Evolutionary conservation across 2,888 invertebrate genomes (phyloP).

Genomic region (Helicoverpa assulta): DNA sequence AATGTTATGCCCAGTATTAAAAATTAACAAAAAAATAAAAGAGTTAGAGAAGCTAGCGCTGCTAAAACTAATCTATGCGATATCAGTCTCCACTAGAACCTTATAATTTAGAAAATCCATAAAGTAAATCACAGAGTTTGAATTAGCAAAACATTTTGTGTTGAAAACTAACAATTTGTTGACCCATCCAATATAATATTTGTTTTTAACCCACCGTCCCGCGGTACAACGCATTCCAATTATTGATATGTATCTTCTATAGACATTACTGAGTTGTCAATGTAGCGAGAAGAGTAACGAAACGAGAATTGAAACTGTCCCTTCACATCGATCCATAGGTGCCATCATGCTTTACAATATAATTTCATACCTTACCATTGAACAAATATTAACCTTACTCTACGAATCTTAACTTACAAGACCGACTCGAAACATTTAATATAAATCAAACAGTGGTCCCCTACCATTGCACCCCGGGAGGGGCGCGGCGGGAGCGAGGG

Average conservation of each 20-base stretch:
- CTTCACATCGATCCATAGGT: slow-evolving; percentile 86
- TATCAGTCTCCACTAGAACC: slow-evolving; percentile 90
- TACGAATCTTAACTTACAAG: slow-evolving; percentile 84
- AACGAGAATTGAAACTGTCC: slow-evolving; percentile 84
- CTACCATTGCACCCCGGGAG: slow-evolving; percentile 61
- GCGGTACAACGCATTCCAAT: slow-evolving; percentile 80
- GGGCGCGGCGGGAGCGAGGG: slow-evolving; percentile 62
- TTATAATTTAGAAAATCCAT: slow-evolving; percentile 90
- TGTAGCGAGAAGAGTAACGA: slow-evolving; percentile 78
- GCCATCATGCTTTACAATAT: slow-evolving; percentile 78
- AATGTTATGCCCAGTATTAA: slow-evolving; percentile 79
- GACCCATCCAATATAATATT: slow-evolving; percentile 71
- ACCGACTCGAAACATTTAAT: slow-evolving; percentile 79
- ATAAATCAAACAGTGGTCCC: slow-evolving; percentile 68
- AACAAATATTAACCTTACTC: slow-evolving; percentile 84
- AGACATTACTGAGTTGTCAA: slow-evolving; percentile 80
- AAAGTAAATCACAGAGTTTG: slow-evolving; percentile 90
- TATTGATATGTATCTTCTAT: slow-evolving; percentile 89
- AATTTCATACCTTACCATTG: slow-evolving; percentile 84
- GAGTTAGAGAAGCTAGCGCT: slow-evolving; percentile 89
- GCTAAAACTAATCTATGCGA: slow-evolving; percentile 90
- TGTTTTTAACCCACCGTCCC: slow-evolving; percentile 74
- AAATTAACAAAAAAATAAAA: slow-evolving; percentile 77
- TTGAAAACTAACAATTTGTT: slow-evolving; percentile 80
- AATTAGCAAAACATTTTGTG: slow-evolving; percentile 88